Conservation (phyloP, 1,140 invertebrate genomes). For the Penaeus japonicus region DNA sequence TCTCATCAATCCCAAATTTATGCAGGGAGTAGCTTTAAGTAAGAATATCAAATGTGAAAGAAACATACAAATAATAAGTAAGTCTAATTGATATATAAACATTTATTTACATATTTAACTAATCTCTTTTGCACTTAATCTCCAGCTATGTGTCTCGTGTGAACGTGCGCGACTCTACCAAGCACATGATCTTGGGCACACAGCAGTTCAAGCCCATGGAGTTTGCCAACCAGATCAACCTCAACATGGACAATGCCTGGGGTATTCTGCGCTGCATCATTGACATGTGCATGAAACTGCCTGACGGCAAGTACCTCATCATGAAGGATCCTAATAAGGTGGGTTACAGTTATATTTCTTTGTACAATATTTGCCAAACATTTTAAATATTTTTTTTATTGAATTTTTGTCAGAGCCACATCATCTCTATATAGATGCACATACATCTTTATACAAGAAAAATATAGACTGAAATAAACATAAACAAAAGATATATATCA, state of each 20-base stretch:
- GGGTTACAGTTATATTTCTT: background rate
- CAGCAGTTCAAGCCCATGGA: constrained; percentile 98
- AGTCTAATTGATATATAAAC: too few species aligned
- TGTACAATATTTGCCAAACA: too few species aligned
- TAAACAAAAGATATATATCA: too few species aligned
- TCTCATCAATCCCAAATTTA: too few species aligned
- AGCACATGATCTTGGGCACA: constrained; percentile 97
- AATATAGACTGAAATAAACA: too few species aligned
- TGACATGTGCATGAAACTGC: constrained; percentile 97
- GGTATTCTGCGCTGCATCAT: constrained; percentile 98
- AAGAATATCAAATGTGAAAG: too few species aligned
- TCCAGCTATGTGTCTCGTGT: constrained; percentile 90
- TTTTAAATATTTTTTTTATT: too few species aligned
- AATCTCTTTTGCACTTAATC: constrained; percentile 33
- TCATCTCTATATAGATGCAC: too few species aligned
- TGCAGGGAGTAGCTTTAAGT: too few species aligned
- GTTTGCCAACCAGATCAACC: constrained; percentile 98
- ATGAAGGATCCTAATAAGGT: constrained; percentile 99
- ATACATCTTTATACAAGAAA: too few species aligned
- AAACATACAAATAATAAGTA: too few species aligned
- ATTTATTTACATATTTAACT: background rate
- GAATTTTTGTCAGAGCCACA: too few species aligned
- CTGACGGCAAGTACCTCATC: constrained; percentile 95
- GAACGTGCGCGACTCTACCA: constrained; percentile 91
- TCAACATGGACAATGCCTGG: constrained; percentile 99